Evolutionary conservation across 2,113 vertebrate species (phyloP).

Genomic region (Rhagologus leucostigma): DNA sequence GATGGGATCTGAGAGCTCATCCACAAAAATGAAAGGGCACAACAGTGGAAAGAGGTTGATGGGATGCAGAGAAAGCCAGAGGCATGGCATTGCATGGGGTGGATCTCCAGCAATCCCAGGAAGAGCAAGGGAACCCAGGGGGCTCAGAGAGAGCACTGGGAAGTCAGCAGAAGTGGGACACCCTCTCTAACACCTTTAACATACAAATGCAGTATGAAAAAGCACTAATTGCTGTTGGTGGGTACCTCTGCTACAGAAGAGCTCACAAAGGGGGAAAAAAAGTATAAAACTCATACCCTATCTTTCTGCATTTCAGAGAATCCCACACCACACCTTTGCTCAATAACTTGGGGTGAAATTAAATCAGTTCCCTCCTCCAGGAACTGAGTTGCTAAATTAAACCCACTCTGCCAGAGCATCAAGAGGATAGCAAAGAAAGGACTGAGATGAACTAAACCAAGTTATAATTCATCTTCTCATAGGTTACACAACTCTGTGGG

Average conservation of each 20-base stretch:
- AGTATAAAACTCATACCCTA: background rate
- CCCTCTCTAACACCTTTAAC: background rate
- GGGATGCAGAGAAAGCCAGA: background rate
- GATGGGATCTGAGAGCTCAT: background rate
- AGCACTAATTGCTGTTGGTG: background rate
- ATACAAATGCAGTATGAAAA: background rate
- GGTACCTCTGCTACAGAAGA: background rate
- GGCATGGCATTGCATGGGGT: background rate
- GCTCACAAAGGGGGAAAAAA: background rate
- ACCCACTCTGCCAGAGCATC: background rate
- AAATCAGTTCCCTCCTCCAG: background rate
- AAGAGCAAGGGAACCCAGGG: background rate
- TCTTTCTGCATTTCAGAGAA: background rate
- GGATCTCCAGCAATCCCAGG: background rate
- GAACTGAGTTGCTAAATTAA: background rate
- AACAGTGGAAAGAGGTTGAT: background rate
- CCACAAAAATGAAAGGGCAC: background rate
- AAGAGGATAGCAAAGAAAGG: background rate
- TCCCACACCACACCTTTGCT: background rate
- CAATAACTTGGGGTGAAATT: background rate
- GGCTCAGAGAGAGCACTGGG: background rate
- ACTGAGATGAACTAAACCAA: background rate
- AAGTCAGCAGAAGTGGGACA: background rate
- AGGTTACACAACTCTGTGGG: conserved; percentile 32
- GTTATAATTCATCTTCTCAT: background rate